A percentile compares a stretch with the other conserved stretches of the same genome.
These are phyloP conservation scores for Dasysyrphus tricinctus DNA, from an alignment of 2,888 invertebrate species.

Conservation along the genomic window DNA sequence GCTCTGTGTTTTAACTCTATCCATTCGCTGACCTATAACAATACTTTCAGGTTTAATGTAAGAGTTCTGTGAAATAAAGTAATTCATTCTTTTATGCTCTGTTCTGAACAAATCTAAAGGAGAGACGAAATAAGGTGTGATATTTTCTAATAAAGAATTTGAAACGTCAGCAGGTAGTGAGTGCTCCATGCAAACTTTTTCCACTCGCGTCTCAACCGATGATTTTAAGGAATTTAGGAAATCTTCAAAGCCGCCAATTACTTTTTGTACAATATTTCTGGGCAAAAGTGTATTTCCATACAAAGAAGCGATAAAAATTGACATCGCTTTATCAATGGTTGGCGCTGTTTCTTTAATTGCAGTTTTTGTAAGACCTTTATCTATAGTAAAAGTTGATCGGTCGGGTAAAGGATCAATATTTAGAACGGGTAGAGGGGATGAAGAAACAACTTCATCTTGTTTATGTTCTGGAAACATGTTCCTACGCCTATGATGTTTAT, in stretches of 20 bases:
- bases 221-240: not conserved
- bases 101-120: not conserved
- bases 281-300: too few relatives aligned
- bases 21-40: too few relatives aligned
- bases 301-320: too few relatives aligned
- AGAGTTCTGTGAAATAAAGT: too few relatives aligned
- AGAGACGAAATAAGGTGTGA: not conserved
- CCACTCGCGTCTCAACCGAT: not conserved
- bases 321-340: not conserved
- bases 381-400: not conserved
- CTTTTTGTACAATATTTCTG: too few relatives aligned
- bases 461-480: not conserved
- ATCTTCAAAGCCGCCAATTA: too few relatives aligned
- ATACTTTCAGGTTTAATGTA: too few relatives aligned
- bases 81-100: constrained; percentile 14
- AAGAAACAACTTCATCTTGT: not conserved
- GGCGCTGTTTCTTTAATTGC: not conserved
- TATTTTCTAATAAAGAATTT: not conserved
- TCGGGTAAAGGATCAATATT: not conserved
- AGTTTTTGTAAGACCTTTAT: not conserved
- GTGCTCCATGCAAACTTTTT: not conserved
- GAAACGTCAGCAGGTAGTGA: constrained; percentile 1
- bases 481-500: not conserved
- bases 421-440: not conserved
- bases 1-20: too few relatives aligned